A percentile compares a stretch with the other conserved stretches of the same genome.
Conservation (phyloP, 2,113 vertebrate genomes). For the Charina bottae region DNA sequence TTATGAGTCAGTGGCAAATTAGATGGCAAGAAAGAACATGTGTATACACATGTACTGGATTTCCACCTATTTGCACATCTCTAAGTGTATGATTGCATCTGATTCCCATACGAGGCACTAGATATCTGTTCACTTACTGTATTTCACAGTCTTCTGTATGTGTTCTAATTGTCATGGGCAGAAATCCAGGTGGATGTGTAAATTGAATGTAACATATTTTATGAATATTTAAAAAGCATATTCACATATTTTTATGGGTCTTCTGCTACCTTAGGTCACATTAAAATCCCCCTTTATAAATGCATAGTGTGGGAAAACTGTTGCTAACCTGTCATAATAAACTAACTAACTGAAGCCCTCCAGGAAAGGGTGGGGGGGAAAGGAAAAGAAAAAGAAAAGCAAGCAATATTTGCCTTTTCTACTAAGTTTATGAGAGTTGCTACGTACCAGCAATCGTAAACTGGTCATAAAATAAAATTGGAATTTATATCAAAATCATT, state of each 20-base stretch:
- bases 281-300: constrained; percentile 66
- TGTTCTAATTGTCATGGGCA: constrained; percentile 55
- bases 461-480: constrained; percentile 72
- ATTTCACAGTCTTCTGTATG: constrained; percentile 18
- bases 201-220: constrained; percentile 65
- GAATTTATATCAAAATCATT: constrained; percentile 73
- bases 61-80: neutral
- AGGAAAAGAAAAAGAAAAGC: neutral
- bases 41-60: neutral
- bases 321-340: constrained; percentile 70
- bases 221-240: constrained; percentile 70
- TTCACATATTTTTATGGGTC: constrained; percentile 67
- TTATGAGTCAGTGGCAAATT: neutral
- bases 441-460: constrained; percentile 68
- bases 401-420: constrained; percentile 63
- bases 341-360: constrained; percentile 66
- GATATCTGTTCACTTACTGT: neutral
- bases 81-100: neutral
- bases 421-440: constrained; percentile 60
- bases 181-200: constrained; percentile 61
- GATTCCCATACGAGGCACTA: neutral
- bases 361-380: constrained; percentile 17
- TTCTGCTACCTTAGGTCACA: constrained; percentile 63
- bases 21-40: neutral
- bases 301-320: constrained; percentile 49